Evolutionary conservation across 2,888 invertebrate genomes (phyloP), one percentile per base, ranked within the genome.

Genomic region (Orgyia antiqua): DNA sequence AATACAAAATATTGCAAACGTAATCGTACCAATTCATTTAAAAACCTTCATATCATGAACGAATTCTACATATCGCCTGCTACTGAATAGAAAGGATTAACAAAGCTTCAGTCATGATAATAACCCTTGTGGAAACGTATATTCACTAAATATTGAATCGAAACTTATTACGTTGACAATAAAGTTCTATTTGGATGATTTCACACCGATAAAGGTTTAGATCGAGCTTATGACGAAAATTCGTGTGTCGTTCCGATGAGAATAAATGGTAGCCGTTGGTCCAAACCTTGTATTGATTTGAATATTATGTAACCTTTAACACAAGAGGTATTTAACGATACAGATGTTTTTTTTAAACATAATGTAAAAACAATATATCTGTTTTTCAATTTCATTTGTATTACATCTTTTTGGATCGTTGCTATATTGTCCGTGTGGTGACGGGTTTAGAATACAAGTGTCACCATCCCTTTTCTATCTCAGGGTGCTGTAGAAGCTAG

Each of bases 211-310:
- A 45, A 50, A 54, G 49, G 51, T 51, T 54, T 61, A 53, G 53
- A 45, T 49, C 29, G 42, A 54, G 64, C 61, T 68, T 68, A 68
- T 58, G 58, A 60, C 48, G 55, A 58, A 58, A 59, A 58, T 58
- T 65, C 57, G 58, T 56, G 47, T 62, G 63, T 60, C 56, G 48
- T 24, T 36, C 40, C 52, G 51, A 62, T 61, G 60, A 66, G 58
- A 58, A 64, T 55, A 51, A 51, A 63, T 53, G 63, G 45, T 46
- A 45, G 45, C 43, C 32, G 42, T 42, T 43, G 43, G 42, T 34
- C 33, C 33, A 38, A 43, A 47, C 45, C 49, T 41, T 47, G 47
- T 56, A 58, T 59, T 56, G 54, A 57, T 59, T 59, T 51, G 47
- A 53, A 56, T 51, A 42, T 49, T 51, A 42, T 36, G 32, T 49